Percentiles rank a stretch among this genome's conserved stretches.
These are phyloP conservation scores for Murina feae DNA, from an alignment of 2,113 vertebrate species.

Conservation along the genomic window DNA sequence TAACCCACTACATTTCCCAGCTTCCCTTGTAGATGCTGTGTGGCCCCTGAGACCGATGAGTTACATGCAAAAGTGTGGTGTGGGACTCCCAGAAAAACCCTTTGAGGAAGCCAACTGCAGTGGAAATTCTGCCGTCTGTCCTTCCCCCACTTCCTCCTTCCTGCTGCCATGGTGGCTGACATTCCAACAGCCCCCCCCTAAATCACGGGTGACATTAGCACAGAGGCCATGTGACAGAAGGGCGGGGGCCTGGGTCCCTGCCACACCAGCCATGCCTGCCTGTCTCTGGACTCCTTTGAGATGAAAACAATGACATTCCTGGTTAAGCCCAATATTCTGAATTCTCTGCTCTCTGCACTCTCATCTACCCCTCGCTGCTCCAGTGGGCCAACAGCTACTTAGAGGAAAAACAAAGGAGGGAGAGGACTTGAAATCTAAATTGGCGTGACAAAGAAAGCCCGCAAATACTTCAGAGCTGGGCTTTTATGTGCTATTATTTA, in stretches of 20 bases:
- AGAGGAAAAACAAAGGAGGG: background rate
- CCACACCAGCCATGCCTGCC: background rate
- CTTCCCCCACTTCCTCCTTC: background rate
- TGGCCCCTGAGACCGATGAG: background rate
- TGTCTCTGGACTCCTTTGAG: background rate
- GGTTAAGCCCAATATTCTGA: background rate
- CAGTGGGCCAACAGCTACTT: background rate
- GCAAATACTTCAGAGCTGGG: background rate
- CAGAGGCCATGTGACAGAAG: background rate
- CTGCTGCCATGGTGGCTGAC: background rate
- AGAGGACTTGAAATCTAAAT: background rate
- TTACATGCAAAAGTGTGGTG: rapidly evolving
- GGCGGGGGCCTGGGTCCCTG: background rate
- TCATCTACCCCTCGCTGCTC: background rate
- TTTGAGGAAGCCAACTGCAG: background rate
- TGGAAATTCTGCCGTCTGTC: background rate
- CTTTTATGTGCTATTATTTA: conserved; percentile 60
- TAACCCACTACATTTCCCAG: background rate
- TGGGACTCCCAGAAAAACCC: background rate
- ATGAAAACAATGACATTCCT: background rate
- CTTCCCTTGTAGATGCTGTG: background rate
- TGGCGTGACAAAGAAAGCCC: background rate
- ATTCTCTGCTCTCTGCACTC: background rate
- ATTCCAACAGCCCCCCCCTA: background rate
- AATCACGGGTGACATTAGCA: background rate